Evolutionary conservation across 2,888 invertebrate species (phyloP), one percentile per base, ranked within the genome.

Genomic region (Koerneria pararmatus): DNA sequence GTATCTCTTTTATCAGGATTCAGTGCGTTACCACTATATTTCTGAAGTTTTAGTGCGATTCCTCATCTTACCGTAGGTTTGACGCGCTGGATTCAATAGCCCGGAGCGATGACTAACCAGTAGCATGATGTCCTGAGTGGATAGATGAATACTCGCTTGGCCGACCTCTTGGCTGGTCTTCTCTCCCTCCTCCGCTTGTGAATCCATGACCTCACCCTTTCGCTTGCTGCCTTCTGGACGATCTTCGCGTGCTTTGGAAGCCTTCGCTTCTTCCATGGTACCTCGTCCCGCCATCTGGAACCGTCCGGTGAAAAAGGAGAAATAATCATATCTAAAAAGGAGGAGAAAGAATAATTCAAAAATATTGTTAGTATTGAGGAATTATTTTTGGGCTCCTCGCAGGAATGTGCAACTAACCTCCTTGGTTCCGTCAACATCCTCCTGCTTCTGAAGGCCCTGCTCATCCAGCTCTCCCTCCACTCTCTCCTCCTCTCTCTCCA

Each of bases 231-330:
- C 66, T 24, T 68, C 67, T 27, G 65, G 65, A 8, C 64, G 58
- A 32, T 71, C 70, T 8, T 74, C 70, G 46, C 65, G 59, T 35
- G 70, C 72, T 24, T 71, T 73, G 63, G 53, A 54, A 41, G 74
- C 69, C 8, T 59, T 68, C 11, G 80, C 80, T 57, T 80, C 78
- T 58, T 80, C 80, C 63, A 80, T 62, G 2, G 78, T 75, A 19
- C 79, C 77, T 24, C 70, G 68, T 41, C 78, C 77, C 34, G 68
- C 66, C 70, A 73, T 71, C 68, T 75, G 32, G 5, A 61, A n/a
- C n/a, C n/a, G n/a, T n/a, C n/a, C n/a, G n/a, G n/a, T n/a, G n/a
- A n/a, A n/a, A n/a, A n/a, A n/a, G n/a, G n/a, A n/a, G n/a, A n/a
- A n/a, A n/a, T n/a, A n/a, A n/a, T n/a, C n/a, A n/a, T n/a, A n/a